phyloP scores from a whole-genome alignment of 1,140 invertebrate species.

The Drosophila bifasciata region DNA sequence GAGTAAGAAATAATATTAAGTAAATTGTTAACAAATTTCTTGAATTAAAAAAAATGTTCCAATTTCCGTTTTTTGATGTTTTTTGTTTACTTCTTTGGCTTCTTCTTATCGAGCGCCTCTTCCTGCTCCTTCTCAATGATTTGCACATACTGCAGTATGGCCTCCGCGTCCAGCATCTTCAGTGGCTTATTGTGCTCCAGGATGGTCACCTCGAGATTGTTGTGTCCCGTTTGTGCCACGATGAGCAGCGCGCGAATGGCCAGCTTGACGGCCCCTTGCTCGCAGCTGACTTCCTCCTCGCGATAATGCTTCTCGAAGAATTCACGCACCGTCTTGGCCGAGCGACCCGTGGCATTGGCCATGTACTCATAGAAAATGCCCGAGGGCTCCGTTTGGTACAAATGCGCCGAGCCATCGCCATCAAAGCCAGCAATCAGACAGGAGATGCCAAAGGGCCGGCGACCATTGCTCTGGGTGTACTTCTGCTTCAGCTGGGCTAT shows the following conservation, averaged over 20 bases:
- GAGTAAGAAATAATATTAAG: too few relatives aligned
- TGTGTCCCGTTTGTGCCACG: constrained; percentile 98
- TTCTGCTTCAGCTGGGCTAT: constrained; percentile 93
- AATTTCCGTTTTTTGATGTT: too few relatives aligned
- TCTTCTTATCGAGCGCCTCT: constrained; percentile 98
- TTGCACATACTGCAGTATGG: constrained; percentile 95
- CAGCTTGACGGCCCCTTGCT: constrained; percentile 95
- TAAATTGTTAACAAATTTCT: too few relatives aligned
- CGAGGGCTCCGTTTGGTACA: constrained; percentile 99
- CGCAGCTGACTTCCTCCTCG: constrained; percentile 91
- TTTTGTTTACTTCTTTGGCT: constrained; percentile 97
- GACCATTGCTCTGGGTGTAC: constrained; percentile 99
- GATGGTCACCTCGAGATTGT: constrained; percentile 99
- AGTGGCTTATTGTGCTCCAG: constrained; percentile 93
- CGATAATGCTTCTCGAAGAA: constrained; percentile 99
- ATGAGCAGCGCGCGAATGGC: constrained; percentile 97
- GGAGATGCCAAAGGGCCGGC: constrained; percentile 99
- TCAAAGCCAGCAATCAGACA: constrained; percentile 99
- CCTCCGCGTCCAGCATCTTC: constrained; percentile 95
- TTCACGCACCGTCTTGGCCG: constrained; percentile 98
- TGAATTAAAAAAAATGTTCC: too few relatives aligned
- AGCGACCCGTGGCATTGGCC: constrained; percentile 99
- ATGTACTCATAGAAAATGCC: constrained; percentile 99
- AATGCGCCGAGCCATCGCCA: constrained; percentile 96
- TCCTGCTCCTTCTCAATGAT: constrained; percentile 99